Percentiles rank a stretch among this genome's conserved stretches.
These are phyloP conservation scores for Vulpes ferrilata DNA, from an alignment of 2,113 vertebrate species.

Conservation along the genomic window DNA sequence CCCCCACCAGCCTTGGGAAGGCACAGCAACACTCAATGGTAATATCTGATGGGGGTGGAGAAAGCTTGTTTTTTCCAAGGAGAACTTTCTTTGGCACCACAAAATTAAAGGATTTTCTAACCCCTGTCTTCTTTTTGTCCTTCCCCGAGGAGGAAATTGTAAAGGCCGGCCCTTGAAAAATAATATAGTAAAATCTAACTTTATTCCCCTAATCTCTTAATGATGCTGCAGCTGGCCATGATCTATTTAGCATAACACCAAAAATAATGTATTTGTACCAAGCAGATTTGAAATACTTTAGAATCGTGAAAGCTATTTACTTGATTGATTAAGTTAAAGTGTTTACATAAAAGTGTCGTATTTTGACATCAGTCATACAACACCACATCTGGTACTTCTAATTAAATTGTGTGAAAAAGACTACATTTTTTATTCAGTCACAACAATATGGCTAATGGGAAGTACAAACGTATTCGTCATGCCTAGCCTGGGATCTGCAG, in stretches of 20 bases:
- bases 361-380: slow-evolving; percentile 85
- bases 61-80: neutral
- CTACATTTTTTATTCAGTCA: slow-evolving; percentile 82
- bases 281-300: slow-evolving; percentile 81
- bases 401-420: slow-evolving; percentile 84
- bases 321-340: slow-evolving; percentile 85
- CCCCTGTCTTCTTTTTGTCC: slow-evolving; percentile 66
- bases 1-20: neutral
- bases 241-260: slow-evolving; percentile 75
- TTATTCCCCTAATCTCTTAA: slow-evolving; percentile 78
- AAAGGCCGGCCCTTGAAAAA: slow-evolving; percentile 81
- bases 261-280: slow-evolving; percentile 77
- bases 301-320: slow-evolving; percentile 83
- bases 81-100: slow-evolving; percentile 70
- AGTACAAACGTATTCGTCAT: slow-evolving; percentile 73
- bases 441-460: slow-evolving; percentile 78
- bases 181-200: slow-evolving; percentile 77
- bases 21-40: slow-evolving; percentile 49
- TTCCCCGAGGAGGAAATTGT: slow-evolving; percentile 80
- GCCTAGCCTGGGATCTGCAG: slow-evolving; percentile 69
- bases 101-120: slow-evolving; percentile 80
- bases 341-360: slow-evolving; percentile 82
- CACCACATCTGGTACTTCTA: slow-evolving; percentile 83
- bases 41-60: slow-evolving; percentile 29
- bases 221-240: slow-evolving; percentile 82